Evolutionary conservation across 2,797 vertebrate genomes (phyloP), one percentile per base, ranked within the genome.

Genomic region (Ctenosaura bakeri): DNA sequence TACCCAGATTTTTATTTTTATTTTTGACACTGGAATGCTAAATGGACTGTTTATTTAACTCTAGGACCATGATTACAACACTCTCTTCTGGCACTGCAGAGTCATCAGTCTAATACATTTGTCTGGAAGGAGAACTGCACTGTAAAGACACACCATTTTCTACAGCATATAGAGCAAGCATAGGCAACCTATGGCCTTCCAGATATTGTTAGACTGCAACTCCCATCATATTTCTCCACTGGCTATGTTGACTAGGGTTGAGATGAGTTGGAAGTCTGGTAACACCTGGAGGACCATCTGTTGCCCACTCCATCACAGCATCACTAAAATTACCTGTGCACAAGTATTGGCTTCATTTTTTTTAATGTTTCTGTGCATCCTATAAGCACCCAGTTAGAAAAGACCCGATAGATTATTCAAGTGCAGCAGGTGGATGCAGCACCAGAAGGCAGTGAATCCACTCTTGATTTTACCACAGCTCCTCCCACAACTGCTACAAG

Each of bases 21-120:
- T 52, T 12, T 12, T 92, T 69, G 16, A 14, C 50, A 20, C 64
- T 38, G 76, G 90, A 90, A 73, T 52, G n/a, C 52, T 71, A 71
- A 74, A 6, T 1, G 1, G 88, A 59, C 3, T 64, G 38, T 66
- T 90, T 91, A 38, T 54, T 62, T 76, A 92, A 88, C 52, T 87
- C 86, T 4, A 76, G 89, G n/a, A 42, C 84, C 92, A 8, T 89
- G 59, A 84, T 94, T 77, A 66, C 35, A 88, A 6, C 83, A 80
- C 29, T 80, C 16, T 18, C 78, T 80, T 80, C 20, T 52, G 78
- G 14, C 4, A 46, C 3, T 80, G 29, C 26, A 80, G 24, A 69
- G 4, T 78, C 46, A 80, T 54, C 78, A 79, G 10, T 9, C 18
- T 24, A 42, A 79, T 52, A 50, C 42, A 52, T 54, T 29, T 80